These are phyloP conservation scores for Sisyra nigra DNA, from an alignment of 2,888 invertebrate species.

Conservation along the genomic window DNA sequence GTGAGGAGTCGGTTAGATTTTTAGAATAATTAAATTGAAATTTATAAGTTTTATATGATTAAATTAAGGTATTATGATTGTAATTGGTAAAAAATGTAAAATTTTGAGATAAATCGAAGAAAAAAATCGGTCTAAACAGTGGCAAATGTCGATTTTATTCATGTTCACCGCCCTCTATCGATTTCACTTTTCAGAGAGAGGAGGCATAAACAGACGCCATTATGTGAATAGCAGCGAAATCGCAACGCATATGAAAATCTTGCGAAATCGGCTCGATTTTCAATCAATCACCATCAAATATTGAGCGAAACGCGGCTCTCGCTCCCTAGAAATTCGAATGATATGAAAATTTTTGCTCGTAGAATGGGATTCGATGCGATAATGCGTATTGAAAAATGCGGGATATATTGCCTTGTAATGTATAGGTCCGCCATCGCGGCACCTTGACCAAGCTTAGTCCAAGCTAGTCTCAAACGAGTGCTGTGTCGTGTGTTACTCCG, in stretches of 20 bases:
- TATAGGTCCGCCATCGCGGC: conserved; percentile 26
- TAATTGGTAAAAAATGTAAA: background rate
- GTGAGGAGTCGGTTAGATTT: background rate
- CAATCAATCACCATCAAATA: background rate
- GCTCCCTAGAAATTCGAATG: background rate
- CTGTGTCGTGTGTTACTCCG: conserved; percentile 36
- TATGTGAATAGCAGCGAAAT: background rate
- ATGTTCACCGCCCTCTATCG: conserved; percentile 1
- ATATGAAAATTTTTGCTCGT: background rate
- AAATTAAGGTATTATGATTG: background rate
- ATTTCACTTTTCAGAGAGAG: background rate
- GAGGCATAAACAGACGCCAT: conserved; percentile 2
- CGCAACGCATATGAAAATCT: background rate
- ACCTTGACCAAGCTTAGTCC: conserved; percentile 26
- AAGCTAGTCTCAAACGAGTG: conserved; percentile 28
- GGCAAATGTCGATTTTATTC: background rate
- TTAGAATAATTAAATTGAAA: background rate
- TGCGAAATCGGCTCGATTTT: conserved; percentile 1
- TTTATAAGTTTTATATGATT: background rate
- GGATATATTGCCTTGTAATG: conserved; percentile 11
- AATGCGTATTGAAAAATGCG: conserved; percentile 9
- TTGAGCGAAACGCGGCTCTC: background rate
- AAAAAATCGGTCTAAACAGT: background rate
- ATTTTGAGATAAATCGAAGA: background rate
- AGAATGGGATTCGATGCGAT: conserved; percentile 3